Base-by-base conservation (phyloP, 2,113 vertebrate genomes). In the Melierax canorus region DNA sequence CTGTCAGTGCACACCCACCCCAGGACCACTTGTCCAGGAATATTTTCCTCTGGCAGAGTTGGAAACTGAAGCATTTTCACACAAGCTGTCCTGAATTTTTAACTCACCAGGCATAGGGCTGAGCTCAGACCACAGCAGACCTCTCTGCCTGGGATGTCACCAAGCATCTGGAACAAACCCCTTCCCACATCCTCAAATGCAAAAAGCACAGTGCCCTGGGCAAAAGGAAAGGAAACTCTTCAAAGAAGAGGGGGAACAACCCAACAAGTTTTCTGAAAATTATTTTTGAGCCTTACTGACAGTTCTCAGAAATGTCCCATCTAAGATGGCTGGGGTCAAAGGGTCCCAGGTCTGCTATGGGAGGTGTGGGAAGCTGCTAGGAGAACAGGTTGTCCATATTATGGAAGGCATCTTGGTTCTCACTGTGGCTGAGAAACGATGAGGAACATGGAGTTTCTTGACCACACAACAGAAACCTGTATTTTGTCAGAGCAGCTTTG, bases 371-470 rank as follows among this genome's bases (percentile, higher is more conserved):
- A 73, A 62, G 36, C 21, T 63, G 26, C 45, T 14, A 45, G 56
- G 63, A 77, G 50, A 87, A 73, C 30, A 79, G 26, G 43, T n/a
- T 60, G 27, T 46, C 55, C 11, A 2, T 38, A 30, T 50, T 38
- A 41, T 11, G 23, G 67, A 74, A 64, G 24, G n/a, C 38, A 53
- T 34, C 26, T 75, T 69, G 6, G 32, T 59, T 77, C 38, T 34
- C 11, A 50, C 2, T 6, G 13, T 41, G 16, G 10, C 12, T 58
- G 19, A 68, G 55, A 69, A 82, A 67, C 0, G 0, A 63, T 7
- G 16, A 41, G 55, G 48, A 93, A 48, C 43, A 27, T 8, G 8
- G 62, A 79, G 12, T 24, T 88, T 75, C 56, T 8, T 17, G 13
- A 74, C 48, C 38, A 59, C 15, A 7, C 10, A 59, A 43, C 23